A percentile compares a stretch with the other conserved stretches of the same genome.
Evolutionary conservation across 2,113 vertebrate species (phyloP).

Genomic region (Castor canadensis): DNA sequence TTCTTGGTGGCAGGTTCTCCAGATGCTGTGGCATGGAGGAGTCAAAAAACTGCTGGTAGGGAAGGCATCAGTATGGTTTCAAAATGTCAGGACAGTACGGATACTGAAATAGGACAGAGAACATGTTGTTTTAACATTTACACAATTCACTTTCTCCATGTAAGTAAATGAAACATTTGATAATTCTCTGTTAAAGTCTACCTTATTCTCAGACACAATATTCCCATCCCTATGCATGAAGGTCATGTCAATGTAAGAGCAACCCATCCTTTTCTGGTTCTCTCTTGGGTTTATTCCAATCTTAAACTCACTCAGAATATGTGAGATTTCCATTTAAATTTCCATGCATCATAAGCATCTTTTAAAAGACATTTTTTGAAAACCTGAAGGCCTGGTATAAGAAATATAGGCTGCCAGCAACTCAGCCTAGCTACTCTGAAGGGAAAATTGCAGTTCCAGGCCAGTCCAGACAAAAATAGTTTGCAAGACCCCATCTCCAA

Average conservation of each 20-base stretch:
- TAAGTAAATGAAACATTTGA: background rate
- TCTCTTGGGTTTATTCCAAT: background rate
- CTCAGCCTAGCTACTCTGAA: too few relatives aligned
- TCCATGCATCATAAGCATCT: too few relatives aligned
- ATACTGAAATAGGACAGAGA: constrained; percentile 41
- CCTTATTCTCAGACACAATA: background rate
- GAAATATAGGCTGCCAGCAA: too few relatives aligned
- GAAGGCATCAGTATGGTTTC: background rate
- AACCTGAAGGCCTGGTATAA: background rate
- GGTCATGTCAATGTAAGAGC: background rate
- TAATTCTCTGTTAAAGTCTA: background rate
- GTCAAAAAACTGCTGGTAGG: background rate
- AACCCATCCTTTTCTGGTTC: background rate
- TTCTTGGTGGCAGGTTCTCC: background rate
- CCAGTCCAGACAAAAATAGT: too few relatives aligned
- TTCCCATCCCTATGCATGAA: background rate
- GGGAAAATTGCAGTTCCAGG: too few relatives aligned
- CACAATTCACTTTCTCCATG: background rate
- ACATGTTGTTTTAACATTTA: background rate
- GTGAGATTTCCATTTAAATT: background rate
- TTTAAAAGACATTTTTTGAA: background rate
- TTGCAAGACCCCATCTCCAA: too few relatives aligned
- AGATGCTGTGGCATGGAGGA: background rate
- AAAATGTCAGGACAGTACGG: constrained; percentile 68
- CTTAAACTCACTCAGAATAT: background rate